A percentile compares a stretch with the other conserved stretches of the same genome.
Evolutionary conservation across 2,797 vertebrate species (phyloP).

Genomic region (Anguilla obscura): DNA sequence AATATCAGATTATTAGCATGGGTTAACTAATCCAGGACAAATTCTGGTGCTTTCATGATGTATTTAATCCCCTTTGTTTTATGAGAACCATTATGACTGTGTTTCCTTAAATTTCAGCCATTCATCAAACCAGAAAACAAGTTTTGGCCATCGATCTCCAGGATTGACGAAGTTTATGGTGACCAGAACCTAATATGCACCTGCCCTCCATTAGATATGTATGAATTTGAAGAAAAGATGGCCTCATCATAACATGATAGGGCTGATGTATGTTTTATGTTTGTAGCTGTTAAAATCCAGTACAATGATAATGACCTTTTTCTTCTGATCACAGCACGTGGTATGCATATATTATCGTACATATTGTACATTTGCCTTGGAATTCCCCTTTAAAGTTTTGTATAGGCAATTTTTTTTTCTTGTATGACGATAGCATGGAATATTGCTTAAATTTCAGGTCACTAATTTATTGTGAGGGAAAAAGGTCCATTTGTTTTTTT

Average conservation of each 20-base stretch:
- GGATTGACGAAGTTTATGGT: slow-evolving; percentile 96
- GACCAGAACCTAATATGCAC: slow-evolving; percentile 96
- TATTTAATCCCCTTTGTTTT: background rate
- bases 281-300: background rate
- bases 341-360: background rate
- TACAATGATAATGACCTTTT: background rate
- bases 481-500: background rate
- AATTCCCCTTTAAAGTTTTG: background rate
- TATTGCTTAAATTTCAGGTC: background rate
- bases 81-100: background rate
- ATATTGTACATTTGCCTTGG: background rate
- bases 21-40: background rate
- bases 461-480: background rate
- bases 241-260: slow-evolving; percentile 78
- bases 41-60: background rate
- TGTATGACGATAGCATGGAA: background rate
- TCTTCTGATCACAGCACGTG: background rate
- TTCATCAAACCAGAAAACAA: slow-evolving; percentile 95
- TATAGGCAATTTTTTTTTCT: background rate
- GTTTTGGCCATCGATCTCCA: slow-evolving; percentile 94
- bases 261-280: background rate
- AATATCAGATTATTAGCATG: background rate
- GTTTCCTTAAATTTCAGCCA: slow-evolving; percentile 69
- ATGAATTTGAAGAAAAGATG: slow-evolving; percentile 92
- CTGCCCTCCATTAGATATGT: slow-evolving; percentile 93